Percentiles rank a stretch among this genome's conserved stretches.
phyloP scores from a whole-genome alignment of 2,797 vertebrate species.

The Premnoplex brunnescens region DNA sequence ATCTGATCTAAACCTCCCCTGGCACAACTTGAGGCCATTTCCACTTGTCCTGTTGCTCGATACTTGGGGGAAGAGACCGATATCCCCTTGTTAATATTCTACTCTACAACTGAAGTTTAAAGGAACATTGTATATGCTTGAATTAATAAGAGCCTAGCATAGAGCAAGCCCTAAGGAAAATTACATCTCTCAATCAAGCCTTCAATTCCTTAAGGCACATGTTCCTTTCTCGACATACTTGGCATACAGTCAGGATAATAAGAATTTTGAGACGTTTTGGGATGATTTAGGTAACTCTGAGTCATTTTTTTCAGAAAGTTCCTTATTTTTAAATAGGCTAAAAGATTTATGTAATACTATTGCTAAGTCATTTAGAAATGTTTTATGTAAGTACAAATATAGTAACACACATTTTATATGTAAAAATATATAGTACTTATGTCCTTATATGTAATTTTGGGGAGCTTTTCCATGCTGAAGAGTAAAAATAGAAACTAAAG shows the following conservation, averaged over 20 bases:
- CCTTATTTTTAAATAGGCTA: not conserved
- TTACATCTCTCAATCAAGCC: not conserved
- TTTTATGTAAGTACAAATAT: not conserved
- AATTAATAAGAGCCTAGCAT: not conserved
- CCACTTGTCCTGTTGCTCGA: fast-evolving
- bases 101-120: not conserved
- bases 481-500: not conserved
- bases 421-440: not conserved
- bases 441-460: not conserved
- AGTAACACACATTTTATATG: not conserved
- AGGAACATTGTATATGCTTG: not conserved
- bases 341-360: not conserved
- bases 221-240: not conserved
- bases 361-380: not conserved
- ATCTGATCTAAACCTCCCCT: not conserved
- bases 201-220: not conserved
- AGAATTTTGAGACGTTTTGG: not conserved
- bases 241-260: not conserved
- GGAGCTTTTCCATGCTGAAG: not conserved
- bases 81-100: fast-evolving
- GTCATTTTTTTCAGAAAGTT: not conserved
- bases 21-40: not conserved
- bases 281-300: slow-evolving; percentile 14
- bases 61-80: not conserved
- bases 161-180: not conserved